Conservation (phyloP, 2,888 invertebrate species). For the Leucophenga montana region DNA sequence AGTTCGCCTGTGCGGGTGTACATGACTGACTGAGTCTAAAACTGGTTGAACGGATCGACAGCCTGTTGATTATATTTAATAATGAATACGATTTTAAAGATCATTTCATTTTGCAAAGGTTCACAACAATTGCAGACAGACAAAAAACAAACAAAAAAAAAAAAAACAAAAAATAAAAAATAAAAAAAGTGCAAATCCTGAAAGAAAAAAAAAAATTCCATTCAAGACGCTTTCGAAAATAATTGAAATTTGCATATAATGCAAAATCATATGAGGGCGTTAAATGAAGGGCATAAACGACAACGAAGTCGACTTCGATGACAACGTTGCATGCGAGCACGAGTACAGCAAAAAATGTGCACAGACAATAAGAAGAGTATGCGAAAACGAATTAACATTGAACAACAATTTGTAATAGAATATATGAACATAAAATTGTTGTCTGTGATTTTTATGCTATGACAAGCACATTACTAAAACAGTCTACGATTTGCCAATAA, state of each 20-base stretch:
- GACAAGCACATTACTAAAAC: too few relatives aligned
- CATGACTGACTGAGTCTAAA: neutral
- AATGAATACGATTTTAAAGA: constrained; percentile 1
- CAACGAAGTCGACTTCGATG: neutral
- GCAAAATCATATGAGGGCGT: constrained; percentile 42
- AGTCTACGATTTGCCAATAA: too few relatives aligned
- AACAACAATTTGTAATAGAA: neutral
- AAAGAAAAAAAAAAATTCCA: neutral
- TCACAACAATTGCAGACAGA: constrained; percentile 1
- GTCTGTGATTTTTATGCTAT: too few relatives aligned
- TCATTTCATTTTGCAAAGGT: neutral
- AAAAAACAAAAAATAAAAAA: neutral
- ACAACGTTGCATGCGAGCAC: constrained; percentile 38
- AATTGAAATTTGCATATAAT: constrained; percentile 71
- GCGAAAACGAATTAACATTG: neutral
- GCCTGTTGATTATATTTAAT: constrained; percentile 23
- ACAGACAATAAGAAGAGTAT: constrained; percentile 40
- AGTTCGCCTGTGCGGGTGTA: neutral
- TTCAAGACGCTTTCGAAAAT: constrained; percentile 41
- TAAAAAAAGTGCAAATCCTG: neutral
- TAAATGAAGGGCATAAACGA: constrained; percentile 13
- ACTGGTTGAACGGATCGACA: neutral
- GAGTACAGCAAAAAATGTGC: too few relatives aligned
- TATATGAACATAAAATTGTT: neutral
- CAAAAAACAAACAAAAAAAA: neutral